Evolutionary conservation across 2,888 invertebrate genomes (phyloP).

Genomic region (Acanthoscelides obtectus): DNA sequence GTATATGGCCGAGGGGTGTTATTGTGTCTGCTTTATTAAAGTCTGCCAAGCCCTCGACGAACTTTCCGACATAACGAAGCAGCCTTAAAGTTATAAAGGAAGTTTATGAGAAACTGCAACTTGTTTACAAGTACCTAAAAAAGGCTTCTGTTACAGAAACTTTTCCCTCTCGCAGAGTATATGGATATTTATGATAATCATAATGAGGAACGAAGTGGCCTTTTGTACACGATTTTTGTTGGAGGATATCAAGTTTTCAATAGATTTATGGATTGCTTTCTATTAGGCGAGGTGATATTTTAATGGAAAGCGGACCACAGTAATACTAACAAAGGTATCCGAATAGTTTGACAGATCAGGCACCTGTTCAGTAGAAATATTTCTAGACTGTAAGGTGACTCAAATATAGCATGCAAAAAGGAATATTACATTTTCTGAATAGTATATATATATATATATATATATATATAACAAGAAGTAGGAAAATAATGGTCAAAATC

Average conservation of each 20-base stretch:
- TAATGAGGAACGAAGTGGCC: not conserved
- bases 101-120: not conserved
- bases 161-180: not conserved
- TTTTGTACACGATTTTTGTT: not conserved
- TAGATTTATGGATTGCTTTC: not conserved
- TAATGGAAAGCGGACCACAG: too few species aligned
- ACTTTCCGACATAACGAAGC: not conserved
- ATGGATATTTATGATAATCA: not conserved
- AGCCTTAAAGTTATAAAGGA: not conserved
- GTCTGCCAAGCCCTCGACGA: not conserved
- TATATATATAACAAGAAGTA: too few species aligned
- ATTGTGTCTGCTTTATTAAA: not conserved
- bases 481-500: too few species aligned
- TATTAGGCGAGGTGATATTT: too few species aligned
- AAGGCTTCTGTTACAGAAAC: not conserved
- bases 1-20: not conserved
- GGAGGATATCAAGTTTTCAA: not conserved
- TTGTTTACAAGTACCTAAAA: not conserved
- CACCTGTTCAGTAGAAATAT: too few species aligned
- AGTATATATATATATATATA: too few species aligned
- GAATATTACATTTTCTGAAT: too few species aligned
- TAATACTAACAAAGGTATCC: too few species aligned
- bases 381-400: too few species aligned
- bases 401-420: too few species aligned
- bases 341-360: too few species aligned